These are phyloP conservation scores for Callorhinus ursinus DNA, from an alignment of 2,113 vertebrate species.

Conservation along the genomic window DNA sequence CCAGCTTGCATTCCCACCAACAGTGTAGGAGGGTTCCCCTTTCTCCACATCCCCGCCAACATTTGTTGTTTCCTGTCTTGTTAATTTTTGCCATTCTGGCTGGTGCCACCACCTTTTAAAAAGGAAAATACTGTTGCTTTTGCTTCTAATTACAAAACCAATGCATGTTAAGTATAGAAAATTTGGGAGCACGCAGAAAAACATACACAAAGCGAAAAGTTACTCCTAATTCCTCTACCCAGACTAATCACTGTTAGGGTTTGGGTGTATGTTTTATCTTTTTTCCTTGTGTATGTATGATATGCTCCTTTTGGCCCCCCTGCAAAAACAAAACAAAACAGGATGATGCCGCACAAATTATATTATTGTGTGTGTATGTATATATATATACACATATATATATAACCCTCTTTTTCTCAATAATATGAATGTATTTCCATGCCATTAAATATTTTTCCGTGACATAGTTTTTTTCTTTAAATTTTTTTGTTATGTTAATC, in stretches of 20 bases:
- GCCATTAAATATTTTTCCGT: conserved; percentile 24
- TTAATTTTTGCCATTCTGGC: not conserved
- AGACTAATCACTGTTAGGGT: not conserved
- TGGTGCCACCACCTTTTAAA: not conserved
- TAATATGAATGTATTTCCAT: not conserved
- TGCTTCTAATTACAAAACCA: not conserved
- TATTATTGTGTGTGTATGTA: too few species aligned
- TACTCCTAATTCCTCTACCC: not conserved
- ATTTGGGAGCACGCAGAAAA: not conserved
- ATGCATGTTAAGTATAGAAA: not conserved
- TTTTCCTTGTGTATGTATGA: not conserved
- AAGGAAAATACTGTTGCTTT: not conserved
- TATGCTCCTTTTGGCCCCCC: not conserved
- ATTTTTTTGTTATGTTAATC: too few species aligned
- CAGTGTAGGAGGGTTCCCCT: too few species aligned
- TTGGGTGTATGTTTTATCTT: not conserved
- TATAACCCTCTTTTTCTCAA: not conserved
- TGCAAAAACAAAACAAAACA: not conserved
- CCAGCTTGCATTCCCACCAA: too few species aligned
- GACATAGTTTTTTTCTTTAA: not conserved
- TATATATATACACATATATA: too few species aligned
- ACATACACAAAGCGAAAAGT: not conserved
- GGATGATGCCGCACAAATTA: not conserved
- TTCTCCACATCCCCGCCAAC: too few species aligned
- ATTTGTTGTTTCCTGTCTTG: not conserved